Percentiles rank a stretch among this genome's conserved stretches.
These are phyloP conservation scores for Cheilosia vernalis DNA, from an alignment of 2,888 invertebrate species.

Conservation along the genomic window DNA sequence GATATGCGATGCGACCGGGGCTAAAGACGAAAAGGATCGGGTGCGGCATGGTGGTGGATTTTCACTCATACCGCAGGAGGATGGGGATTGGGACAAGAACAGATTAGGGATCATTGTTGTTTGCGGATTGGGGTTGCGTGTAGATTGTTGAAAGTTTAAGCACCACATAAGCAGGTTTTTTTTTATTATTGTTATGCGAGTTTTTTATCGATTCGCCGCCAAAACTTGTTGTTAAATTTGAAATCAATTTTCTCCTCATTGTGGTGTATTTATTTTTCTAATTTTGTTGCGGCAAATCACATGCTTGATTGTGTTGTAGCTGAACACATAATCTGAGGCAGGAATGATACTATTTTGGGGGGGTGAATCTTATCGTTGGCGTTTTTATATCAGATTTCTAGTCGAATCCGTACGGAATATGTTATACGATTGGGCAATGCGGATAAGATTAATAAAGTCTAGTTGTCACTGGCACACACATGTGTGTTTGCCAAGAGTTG, in stretches of 20 bases:
- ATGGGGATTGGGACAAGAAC: conserved; percentile 36
- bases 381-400: conserved; percentile 48
- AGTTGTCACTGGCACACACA: conserved; percentile 48
- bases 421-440: conserved; percentile 63
- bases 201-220: conserved; percentile 57
- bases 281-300: conserved; percentile 16
- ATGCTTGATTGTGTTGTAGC: not conserved
- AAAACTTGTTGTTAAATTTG: conserved; percentile 49
- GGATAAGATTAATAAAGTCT: conserved; percentile 69
- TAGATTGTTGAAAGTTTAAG: conserved; percentile 70
- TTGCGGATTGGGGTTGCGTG: conserved; percentile 60
- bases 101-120: conserved; percentile 65
- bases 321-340: conserved; percentile 26
- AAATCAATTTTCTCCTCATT: conserved; percentile 28
- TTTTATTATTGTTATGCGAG: conserved; percentile 32
- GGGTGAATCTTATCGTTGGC: conserved; percentile 59
- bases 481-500: conserved; percentile 33
- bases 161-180: conserved; percentile 61
- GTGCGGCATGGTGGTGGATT: conserved; percentile 35
- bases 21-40: conserved; percentile 24
- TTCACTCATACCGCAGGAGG: conserved; percentile 8
- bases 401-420: conserved; percentile 31
- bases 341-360: conserved; percentile 15
- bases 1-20: conserved; percentile 15
- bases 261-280: not conserved